Percentiles rank a stretch among this genome's conserved stretches.
Evolutionary conservation across 1,140 invertebrate genomes (phyloP).

Genomic region (Atta texana): DNA sequence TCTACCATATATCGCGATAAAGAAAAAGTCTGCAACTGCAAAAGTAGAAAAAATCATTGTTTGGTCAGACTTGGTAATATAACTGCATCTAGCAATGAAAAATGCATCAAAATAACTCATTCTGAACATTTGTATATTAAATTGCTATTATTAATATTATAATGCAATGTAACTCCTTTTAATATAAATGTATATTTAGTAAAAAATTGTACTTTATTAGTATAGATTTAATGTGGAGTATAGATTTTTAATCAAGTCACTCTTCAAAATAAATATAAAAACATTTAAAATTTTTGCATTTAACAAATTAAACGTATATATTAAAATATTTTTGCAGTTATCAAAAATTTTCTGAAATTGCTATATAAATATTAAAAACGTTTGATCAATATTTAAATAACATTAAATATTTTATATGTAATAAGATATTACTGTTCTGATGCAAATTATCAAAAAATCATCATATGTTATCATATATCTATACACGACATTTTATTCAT

Average conservation of each 20-base stretch:
- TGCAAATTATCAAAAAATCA: neutral
- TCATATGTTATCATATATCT: neutral
- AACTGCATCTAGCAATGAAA: neutral
- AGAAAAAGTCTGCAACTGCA: neutral
- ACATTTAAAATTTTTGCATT: neutral
- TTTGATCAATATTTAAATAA: slow-evolving; percentile 2
- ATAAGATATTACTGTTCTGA: neutral
- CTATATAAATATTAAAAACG: neutral
- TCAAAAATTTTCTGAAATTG: neutral
- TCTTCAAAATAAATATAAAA: neutral
- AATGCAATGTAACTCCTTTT: neutral
- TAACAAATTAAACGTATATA: neutral
- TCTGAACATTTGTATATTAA: neutral
- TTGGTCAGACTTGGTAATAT: neutral
- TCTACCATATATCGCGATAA: neutral
- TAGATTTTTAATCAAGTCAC: neutral
- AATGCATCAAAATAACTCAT: neutral
- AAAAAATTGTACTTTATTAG: neutral
- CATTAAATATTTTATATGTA: neutral
- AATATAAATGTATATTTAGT: neutral
- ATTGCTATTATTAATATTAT: neutral
- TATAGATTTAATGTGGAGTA: no score
- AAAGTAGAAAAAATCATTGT: slow-evolving; percentile 31
- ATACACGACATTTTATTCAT: neutral
- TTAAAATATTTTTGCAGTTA: slow-evolving; percentile 2